A percentile compares a stretch with the other conserved stretches of the same genome.
Evolutionary conservation across 2,888 invertebrate genomes (phyloP).

Genomic region (Euzophera pinguis): DNA sequence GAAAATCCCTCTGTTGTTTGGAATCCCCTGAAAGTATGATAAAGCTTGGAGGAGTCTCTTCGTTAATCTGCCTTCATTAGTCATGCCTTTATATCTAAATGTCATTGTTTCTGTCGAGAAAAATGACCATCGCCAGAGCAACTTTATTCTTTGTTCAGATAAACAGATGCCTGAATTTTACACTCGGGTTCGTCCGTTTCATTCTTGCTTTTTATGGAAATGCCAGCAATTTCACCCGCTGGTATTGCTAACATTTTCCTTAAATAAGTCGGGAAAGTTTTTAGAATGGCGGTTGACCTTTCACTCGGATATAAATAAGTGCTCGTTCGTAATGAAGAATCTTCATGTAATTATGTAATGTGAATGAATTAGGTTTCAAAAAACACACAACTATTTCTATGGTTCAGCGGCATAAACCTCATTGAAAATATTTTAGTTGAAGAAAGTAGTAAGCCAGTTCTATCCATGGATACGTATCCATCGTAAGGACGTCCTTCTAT

Average conservation of each 20-base stretch:
- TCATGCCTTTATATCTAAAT: conserved; percentile 43
- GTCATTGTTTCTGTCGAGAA: conserved; percentile 31
- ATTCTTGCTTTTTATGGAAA: conserved; percentile 5
- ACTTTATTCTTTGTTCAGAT: conserved; percentile 10
- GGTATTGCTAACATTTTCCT: conserved; percentile 8
- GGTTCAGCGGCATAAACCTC: too few relatives aligned
- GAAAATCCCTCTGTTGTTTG: conserved; percentile 40
- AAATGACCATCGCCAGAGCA: conserved; percentile 17
- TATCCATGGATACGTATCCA: too few relatives aligned
- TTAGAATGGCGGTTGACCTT: conserved; percentile 4
- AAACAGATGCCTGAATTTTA: conserved; percentile 11
- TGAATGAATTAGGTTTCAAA: background rate
- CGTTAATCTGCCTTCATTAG: conserved; percentile 52
- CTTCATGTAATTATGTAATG: background rate
- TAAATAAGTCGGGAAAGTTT: conserved; percentile 8
- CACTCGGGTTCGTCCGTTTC: conserved; percentile 2
- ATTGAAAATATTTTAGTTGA: too few relatives aligned
- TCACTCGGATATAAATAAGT: background rate
- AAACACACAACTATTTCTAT: too few relatives aligned
- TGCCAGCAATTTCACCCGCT: conserved; percentile 5
- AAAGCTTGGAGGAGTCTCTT: conserved; percentile 41
- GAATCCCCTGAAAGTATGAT: conserved; percentile 42
- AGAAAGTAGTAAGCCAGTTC: too few relatives aligned
- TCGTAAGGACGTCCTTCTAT: too few relatives aligned
- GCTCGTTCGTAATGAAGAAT: conserved; percentile 5